Evolutionary conservation across 2,797 vertebrate genomes (phyloP), one percentile per base, ranked within the genome.

Genomic region (Iguana delicatissima): DNA sequence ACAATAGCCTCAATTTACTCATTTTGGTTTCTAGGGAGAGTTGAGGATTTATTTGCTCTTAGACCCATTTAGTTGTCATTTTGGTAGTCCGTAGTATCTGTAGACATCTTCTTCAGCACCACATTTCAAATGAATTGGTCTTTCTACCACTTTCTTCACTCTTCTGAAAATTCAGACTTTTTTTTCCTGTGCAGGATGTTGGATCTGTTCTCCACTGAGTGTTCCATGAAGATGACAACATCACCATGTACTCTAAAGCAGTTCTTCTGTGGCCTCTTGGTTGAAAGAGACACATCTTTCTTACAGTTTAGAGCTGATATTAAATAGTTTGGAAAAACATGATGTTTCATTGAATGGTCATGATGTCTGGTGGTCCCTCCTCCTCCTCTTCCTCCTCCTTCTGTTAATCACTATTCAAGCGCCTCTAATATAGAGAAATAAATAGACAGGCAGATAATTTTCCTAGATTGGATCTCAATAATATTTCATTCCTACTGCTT

Each of bases 401-500:
- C 18, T 55, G 13, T 42, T 20, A 73, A 74, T 96, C 94, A 96
- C 96, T 92, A 88, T 94, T 89, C 92, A 93, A 86, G 93, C 94
- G 89, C 84, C 92, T 93, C 92, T 95, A 93, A 96, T 96, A 93
- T 62, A 35, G 59, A 69, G 18, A 46, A 83, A 35, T 32, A 79
- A 42, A 72, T 42, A 29, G n/a, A n/a, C 12, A 73, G 46, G 35
- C 35, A 85, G 32, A n/a, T 79, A 69, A 89, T 73, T 88, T 76
- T 92, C 72, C 12, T 90, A 90, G 90, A 92, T 96, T 93, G 95
- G 96, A 95, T 93, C 91, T 95, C 92, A 96, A 96, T 95, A 95
- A 97, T 96, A 97, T 97, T 97, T 98, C 95, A 97, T 97, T 90
- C 74, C 94, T 92, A 91, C 93, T 94, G 95, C 95, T 97, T 97